Conservation (phyloP, 1,140 invertebrate species). For the Cydia splendana region DNA sequence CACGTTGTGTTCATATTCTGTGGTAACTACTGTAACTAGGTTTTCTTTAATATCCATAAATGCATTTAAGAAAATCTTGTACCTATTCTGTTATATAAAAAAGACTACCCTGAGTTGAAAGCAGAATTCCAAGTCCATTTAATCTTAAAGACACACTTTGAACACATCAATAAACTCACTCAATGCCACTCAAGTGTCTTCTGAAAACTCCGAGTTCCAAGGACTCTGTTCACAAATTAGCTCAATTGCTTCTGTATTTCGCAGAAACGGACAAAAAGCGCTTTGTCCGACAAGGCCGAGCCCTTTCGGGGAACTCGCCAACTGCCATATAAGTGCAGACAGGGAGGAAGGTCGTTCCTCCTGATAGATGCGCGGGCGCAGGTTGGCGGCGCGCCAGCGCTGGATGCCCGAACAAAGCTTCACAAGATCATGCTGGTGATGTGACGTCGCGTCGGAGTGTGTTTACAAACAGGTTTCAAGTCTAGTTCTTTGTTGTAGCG, state of each 20-base stretch:
- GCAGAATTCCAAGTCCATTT: too few relatives aligned
- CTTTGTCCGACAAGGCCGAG: conserved; percentile 19
- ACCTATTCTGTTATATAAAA: too few relatives aligned
- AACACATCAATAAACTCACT: too few relatives aligned
- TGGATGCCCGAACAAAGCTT: conserved; percentile 4
- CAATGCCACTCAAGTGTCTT: too few relatives aligned
- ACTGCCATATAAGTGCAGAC: conserved; percentile 7
- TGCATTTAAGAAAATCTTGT: too few relatives aligned
- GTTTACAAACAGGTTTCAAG: conserved; percentile 14
- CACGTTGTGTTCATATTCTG: too few relatives aligned
- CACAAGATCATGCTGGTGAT: background rate
- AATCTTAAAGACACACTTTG: too few relatives aligned
- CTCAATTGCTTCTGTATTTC: conserved; percentile 15
- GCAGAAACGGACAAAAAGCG: background rate
- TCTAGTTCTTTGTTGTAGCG: conserved; percentile 15
- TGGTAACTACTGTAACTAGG: too few relatives aligned
- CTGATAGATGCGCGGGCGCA: conserved; percentile 25
- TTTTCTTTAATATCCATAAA: too few relatives aligned
- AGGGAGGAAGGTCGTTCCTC: conserved; percentile 32
- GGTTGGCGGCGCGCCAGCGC: conserved; percentile 19
- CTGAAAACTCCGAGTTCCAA: background rate
- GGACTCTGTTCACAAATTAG: background rate
- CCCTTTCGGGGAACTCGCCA: background rate
- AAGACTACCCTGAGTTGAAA: too few relatives aligned
- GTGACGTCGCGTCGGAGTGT: background rate